A percentile compares a stretch with the other conserved stretches of the same genome.
These are phyloP conservation scores for Thamnaconus septentrionalis DNA, from an alignment of 2,113 vertebrate species.

Conservation along the genomic window DNA sequence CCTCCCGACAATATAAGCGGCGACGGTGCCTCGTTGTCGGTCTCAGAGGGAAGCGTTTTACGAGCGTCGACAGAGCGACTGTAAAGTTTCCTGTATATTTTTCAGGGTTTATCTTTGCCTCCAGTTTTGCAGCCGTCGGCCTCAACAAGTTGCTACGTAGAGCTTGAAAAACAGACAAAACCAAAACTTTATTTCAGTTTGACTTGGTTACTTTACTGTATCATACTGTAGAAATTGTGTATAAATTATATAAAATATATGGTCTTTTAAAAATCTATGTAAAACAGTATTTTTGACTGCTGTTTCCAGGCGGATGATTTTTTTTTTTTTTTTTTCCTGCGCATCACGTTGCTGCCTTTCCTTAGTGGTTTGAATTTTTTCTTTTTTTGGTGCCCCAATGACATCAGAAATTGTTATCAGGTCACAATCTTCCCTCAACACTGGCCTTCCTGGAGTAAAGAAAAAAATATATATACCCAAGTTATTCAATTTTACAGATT, in stretches of 20 bases:
- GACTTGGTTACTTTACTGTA: constrained; percentile 54
- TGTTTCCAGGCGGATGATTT: constrained; percentile 60
- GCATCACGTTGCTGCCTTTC: constrained; percentile 20
- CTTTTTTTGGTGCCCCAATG: background rate
- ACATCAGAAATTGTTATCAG: no score
- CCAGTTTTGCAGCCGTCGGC: constrained; percentile 9
- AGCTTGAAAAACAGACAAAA: constrained; percentile 9
- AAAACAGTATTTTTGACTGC: constrained; percentile 58
- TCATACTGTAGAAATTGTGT: constrained; percentile 63
- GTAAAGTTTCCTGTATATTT: constrained; percentile 42
- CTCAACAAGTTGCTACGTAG: constrained; percentile 12
- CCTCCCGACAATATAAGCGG: constrained; percentile 21
- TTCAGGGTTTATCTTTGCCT: constrained; percentile 52
- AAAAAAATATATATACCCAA: no score
- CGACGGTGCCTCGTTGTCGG: constrained; percentile 66
- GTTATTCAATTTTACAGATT: constrained; percentile 50
- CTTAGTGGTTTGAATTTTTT: background rate
- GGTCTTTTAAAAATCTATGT: constrained; percentile 47
- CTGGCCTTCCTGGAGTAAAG: no score
- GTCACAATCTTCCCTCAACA: no score
- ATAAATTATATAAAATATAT: constrained; percentile 57
- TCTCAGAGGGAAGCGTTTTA: constrained; percentile 63
- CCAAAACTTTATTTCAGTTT: constrained; percentile 30
- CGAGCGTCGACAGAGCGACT: constrained; percentile 29
- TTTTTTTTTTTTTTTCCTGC: constrained; percentile 45